Percentiles rank a stretch among this genome's conserved stretches.
Conservation (phyloP, 2,113 vertebrate species). For the Vombatus ursinus region DNA sequence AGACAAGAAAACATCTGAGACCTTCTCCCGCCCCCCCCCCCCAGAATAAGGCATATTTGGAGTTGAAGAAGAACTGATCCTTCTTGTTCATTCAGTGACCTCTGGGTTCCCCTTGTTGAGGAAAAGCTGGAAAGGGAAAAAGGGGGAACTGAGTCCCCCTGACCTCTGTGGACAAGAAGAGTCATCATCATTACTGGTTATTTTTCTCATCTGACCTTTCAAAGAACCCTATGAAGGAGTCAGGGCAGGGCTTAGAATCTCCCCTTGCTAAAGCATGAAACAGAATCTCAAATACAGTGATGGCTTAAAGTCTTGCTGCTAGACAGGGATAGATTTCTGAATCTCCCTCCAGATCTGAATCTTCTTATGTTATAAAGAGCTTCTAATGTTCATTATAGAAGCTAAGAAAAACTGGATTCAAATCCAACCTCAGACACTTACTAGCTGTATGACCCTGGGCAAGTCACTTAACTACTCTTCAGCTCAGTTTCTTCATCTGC, state of each 20-base stretch:
- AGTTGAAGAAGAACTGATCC: constrained; percentile 5
- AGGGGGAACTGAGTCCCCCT: constrained; percentile 30
- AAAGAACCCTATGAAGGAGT: neutral
- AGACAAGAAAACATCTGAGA: neutral
- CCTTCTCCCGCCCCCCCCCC: neutral
- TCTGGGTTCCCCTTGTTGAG: neutral
- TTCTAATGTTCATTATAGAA: neutral
- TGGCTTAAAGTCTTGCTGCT: neutral
- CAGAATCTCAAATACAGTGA: neutral
- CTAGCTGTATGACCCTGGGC: too few species aligned
- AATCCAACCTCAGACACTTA: neutral
- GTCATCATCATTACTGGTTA: neutral
- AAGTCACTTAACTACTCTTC: neutral
- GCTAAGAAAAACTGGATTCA: neutral
- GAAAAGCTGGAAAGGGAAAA: neutral
- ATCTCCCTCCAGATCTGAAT: neutral
- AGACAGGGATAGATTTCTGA: neutral
- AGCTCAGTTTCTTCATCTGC: neutral
- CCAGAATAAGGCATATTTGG: neutral
- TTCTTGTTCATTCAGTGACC: neutral
- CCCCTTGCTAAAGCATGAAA: neutral
- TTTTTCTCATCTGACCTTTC: neutral
- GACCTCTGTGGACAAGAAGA: neutral
- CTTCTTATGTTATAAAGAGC: too few species aligned
- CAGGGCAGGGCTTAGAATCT: neutral